A percentile compares a stretch with the other conserved stretches of the same genome.
These are phyloP conservation scores for Nemotelus nigrinus DNA, from an alignment of 2,888 invertebrate genomes.

Conservation along the genomic window DNA sequence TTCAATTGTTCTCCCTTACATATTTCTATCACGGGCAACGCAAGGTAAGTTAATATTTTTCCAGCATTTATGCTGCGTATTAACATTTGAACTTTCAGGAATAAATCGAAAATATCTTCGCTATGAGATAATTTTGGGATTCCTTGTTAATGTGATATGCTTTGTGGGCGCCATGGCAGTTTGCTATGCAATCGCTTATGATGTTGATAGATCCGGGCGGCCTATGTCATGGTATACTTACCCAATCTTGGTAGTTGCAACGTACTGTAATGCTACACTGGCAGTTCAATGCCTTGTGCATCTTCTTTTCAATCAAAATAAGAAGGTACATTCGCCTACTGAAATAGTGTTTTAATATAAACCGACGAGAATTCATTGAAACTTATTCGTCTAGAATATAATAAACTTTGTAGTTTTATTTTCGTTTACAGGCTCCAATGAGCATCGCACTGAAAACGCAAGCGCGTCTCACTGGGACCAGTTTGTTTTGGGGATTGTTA, in stretches of 20 bases:
- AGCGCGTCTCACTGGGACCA: constrained; percentile 57
- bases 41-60: constrained; percentile 51
- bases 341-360: neutral
- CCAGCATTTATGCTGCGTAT: too few species aligned
- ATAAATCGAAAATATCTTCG: constrained; percentile 58
- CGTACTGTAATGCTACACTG: constrained; percentile 56
- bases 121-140: constrained; percentile 58
- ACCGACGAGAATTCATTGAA: neutral
- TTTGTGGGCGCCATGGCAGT: constrained; percentile 55
- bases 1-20: constrained; percentile 56
- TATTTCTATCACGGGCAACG: constrained; percentile 57
- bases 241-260: constrained; percentile 55
- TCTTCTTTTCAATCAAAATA: constrained; percentile 55
- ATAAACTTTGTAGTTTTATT: neutral
- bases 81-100: constrained; percentile 50
- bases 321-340: constrained; percentile 52
- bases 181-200: constrained; percentile 57
- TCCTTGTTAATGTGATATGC: constrained; percentile 57
- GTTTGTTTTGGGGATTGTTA: constrained; percentile 57
- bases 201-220: constrained; percentile 56
- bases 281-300: constrained; percentile 56
- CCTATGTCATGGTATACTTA: constrained; percentile 59
- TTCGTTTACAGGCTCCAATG: constrained; percentile 54
- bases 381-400: neutral
- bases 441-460: constrained; percentile 58